Base-by-base conservation (phyloP, 2,113 vertebrate genomes). In the Hassar affinis region DNA sequence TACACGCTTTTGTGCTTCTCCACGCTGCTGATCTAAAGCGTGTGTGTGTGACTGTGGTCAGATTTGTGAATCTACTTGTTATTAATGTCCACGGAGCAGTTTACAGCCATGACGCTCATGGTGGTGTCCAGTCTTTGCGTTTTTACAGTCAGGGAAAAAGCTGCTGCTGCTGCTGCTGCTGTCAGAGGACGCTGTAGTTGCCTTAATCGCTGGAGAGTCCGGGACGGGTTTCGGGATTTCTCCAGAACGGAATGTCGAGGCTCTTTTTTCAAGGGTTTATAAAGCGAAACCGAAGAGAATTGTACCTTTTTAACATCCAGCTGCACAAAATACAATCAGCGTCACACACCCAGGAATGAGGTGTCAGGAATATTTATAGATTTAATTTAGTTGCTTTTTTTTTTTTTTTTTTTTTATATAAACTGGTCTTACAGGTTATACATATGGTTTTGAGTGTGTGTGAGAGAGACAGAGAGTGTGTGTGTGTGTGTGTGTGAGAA, bases 381-480 rank as follows among this genome's bases (percentile, higher is more conserved):
- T 10, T 66, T 80, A 14, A 62, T 4, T 2, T 56, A 18, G 30
- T 25, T 15, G 6, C 27, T 20, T 2, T n/a, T n/a, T n/a, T n/a
- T n/a, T n/a, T n/a, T n/a, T n/a, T n/a, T n/a, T n/a, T n/a, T n/a
- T n/a, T n/a, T n/a, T 74, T 51, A 49, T 30, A n/a, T 33, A n/a
- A n/a, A 51, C 45, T 51, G n/a, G 45, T 74, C n/a, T 74, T 22
- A 76, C 49, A 35, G 56, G 20, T 75, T 49, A 49, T 75, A 17
- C 52, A 49, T 75, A 15, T 38, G 27, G 79, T 69, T 47, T 74
- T 77, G 59, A 80, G 45, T 80, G 25, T 78, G 82, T 54, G 54
- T 42, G 81, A 68, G 18, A 82, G 82, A n/a, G n/a, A n/a, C n/a
- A 14, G 10, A 81, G 78, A 9, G 56, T 81, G 61, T 82, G 79